These are phyloP conservation scores for Bubo bubo DNA, from an alignment of 2,113 vertebrate species.

Conservation along the genomic window DNA sequence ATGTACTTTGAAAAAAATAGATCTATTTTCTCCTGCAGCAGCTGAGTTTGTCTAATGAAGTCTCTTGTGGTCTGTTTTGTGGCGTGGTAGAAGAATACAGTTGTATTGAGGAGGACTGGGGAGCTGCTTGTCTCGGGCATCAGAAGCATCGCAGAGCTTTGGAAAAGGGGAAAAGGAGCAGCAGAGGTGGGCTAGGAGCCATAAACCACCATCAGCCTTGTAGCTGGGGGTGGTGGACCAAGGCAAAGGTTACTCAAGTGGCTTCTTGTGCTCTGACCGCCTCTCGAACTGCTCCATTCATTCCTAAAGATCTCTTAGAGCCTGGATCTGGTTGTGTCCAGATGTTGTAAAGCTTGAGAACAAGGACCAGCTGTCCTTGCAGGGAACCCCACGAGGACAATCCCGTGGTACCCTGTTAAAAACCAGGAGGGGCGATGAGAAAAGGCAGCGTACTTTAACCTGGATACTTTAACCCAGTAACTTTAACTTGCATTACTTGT, in stretches of 20 bases:
- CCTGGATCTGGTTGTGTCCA: fast-evolving
- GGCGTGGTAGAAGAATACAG: not conserved
- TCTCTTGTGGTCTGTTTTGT: not conserved
- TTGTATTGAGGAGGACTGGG: not conserved
- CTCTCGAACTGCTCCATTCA: fast-evolving
- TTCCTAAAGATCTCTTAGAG: not conserved
- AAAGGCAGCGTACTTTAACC: not conserved
- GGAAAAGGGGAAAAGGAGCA: not conserved
- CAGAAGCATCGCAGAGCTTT: not conserved
- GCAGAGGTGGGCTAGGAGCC: not conserved
- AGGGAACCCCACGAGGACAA: fast-evolving
- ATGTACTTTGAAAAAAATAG: not conserved
- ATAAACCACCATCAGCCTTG: not conserved
- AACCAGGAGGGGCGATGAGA: no score
- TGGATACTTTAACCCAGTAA: no score
- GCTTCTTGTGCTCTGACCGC: not conserved
- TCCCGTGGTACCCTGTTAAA: not conserved
- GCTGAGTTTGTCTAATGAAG: not conserved
- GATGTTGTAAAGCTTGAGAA: not conserved
- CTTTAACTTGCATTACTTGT: no score
- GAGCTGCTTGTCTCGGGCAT: not conserved
- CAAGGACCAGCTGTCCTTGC: not conserved
- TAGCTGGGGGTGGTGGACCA: not conserved
- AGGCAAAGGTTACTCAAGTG: not conserved
- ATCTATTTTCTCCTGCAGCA: not conserved